A percentile compares a stretch with the other conserved stretches of the same genome.
Evolutionary conservation across 2,113 vertebrate species (phyloP).

Genomic region (Centropristis striata): DNA sequence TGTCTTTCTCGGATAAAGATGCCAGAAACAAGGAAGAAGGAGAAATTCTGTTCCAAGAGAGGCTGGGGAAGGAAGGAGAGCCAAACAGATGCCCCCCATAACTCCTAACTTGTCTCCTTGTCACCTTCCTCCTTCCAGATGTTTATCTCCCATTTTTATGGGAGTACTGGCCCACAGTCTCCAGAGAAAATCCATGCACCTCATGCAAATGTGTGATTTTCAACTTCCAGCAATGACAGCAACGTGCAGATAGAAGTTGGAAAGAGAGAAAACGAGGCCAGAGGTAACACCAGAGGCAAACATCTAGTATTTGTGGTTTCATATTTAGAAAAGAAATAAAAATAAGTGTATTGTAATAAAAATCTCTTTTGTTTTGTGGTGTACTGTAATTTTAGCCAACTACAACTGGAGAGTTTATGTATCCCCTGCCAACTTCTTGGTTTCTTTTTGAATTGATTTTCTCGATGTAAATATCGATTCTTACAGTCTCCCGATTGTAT

Average conservation of each 20-base stretch:
- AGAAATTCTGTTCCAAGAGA: conserved; percentile 70
- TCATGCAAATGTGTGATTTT: conserved; percentile 53
- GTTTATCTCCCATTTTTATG: conserved; percentile 57
- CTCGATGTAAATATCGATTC: conserved; percentile 53
- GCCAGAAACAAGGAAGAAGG: conserved; percentile 80
- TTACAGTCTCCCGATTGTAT: conserved; percentile 16
- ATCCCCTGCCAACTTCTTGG: conserved; percentile 18
- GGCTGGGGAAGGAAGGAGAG: conserved; percentile 53
- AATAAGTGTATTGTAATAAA: conserved; percentile 1
- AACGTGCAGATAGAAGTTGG: conserved; percentile 19
- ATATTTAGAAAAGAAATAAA: conserved; percentile 28
- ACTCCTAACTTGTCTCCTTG: conserved; percentile 70
- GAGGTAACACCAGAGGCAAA: conserved; percentile 8
- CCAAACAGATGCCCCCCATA: conserved; percentile 71
- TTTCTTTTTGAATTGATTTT: conserved; percentile 50
- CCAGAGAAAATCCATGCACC: conserved; percentile 36
- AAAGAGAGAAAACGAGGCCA: conserved; percentile 15
- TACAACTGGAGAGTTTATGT: conserved; percentile 28
- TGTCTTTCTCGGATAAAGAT: conserved; percentile 80
- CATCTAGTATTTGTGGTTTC: background rate
- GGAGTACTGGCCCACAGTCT: conserved; percentile 21
- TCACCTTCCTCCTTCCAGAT: conserved; percentile 71
- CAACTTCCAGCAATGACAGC: conserved; percentile 31
- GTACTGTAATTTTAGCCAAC: conserved; percentile 34
- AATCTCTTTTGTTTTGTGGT: conserved; percentile 3